Evolutionary conservation across 1,140 invertebrate species (phyloP).

Genomic region (Heliconius congener): DNA sequence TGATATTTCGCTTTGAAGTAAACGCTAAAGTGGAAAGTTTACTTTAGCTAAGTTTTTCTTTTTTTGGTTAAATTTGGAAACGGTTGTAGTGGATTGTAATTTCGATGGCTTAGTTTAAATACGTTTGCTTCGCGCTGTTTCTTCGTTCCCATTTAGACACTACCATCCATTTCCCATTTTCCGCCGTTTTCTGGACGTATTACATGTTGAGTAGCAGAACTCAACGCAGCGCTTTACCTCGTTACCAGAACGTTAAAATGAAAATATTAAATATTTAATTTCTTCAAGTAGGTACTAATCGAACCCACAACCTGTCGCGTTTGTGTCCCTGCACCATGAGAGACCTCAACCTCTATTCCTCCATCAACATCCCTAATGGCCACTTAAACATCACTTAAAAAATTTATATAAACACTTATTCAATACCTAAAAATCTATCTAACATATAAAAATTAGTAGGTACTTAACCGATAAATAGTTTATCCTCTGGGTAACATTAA

Average conservation of each 20-base stretch:
- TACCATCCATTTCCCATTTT: neutral
- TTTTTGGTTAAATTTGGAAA: neutral
- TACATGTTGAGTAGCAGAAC: neutral
- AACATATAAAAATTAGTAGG: slow-evolving; percentile 3
- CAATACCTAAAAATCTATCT: neutral
- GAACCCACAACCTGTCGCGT: neutral
- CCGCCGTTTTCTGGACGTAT: neutral
- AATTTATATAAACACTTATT: neutral
- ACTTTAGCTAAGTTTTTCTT: neutral
- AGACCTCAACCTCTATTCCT: neutral
- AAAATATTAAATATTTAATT: neutral
- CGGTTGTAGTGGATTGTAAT: neutral
- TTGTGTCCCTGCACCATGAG: neutral
- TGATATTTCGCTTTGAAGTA: neutral
- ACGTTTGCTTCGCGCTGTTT: neutral
- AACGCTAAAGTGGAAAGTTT: neutral
- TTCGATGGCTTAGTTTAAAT: no score
- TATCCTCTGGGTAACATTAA: slow-evolving; percentile 18
- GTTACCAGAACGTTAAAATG: neutral
- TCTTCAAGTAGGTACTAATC: neutral
- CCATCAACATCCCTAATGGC: neutral
- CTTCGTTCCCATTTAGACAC: no score
- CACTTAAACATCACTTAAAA: neutral
- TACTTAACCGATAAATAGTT: slow-evolving; percentile 8
- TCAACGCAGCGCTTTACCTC: neutral